Evolutionary conservation across 2,888 invertebrate genomes (phyloP).

Genomic region (Rhagophthalmus giganteus): DNA sequence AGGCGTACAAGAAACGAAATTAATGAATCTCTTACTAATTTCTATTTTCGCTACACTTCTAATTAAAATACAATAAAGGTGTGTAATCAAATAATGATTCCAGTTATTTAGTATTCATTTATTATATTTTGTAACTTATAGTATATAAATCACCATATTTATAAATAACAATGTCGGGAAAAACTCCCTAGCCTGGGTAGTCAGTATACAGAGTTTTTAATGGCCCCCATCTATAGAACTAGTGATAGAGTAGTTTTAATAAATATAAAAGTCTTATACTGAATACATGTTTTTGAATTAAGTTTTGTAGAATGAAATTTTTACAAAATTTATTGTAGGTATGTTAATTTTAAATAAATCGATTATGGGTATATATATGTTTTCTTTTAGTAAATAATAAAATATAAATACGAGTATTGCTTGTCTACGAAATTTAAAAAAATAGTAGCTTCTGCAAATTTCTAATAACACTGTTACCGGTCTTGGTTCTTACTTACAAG

Average conservation of each 20-base stretch:
- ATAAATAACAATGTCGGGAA: conserved; percentile 24
- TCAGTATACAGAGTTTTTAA: conserved; percentile 25
- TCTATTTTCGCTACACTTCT: background rate
- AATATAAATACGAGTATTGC: conserved; percentile 16
- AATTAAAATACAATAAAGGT: background rate
- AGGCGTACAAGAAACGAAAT: no score
- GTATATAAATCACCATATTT: conserved; percentile 13
- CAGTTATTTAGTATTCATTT: conserved; percentile 5
- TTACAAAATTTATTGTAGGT: no score
- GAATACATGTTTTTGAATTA: conserved; percentile 4
- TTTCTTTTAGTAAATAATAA: no score
- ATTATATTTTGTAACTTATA: conserved; percentile 12
- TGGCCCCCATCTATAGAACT: conserved; percentile 22
- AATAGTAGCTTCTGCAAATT: conserved; percentile 14
- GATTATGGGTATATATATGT: no score
- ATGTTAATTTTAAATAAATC: no score
- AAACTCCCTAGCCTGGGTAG: conserved; percentile 16
- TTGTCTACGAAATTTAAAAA: conserved; percentile 18
- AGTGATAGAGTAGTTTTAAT: conserved; percentile 8
- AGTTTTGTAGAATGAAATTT: no score
- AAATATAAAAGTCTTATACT: conserved; percentile 8
- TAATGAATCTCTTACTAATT: no score
- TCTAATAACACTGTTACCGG: conserved; percentile 23
- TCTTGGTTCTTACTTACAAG: conserved; percentile 19
- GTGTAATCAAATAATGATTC: background rate